These are phyloP conservation scores for Pelodiscus sinensis DNA, from an alignment of 2,113 vertebrate species.

Conservation along the genomic window DNA sequence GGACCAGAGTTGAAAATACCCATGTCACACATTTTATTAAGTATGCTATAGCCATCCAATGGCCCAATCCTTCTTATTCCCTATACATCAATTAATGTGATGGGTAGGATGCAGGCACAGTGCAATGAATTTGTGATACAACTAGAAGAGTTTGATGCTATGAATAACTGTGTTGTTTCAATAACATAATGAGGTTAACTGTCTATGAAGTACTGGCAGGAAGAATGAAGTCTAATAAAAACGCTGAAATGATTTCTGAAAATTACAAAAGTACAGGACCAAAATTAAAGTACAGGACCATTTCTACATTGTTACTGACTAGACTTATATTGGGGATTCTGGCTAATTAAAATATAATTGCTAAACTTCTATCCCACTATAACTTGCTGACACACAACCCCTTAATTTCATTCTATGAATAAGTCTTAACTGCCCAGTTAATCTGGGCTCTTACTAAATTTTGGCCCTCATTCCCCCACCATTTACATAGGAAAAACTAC, in stretches of 20 bases:
- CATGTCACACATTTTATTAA: neutral
- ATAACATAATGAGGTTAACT: constrained; percentile 3
- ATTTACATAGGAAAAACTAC: neutral
- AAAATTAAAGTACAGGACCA: neutral
- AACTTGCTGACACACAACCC: neutral
- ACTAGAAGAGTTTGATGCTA: neutral
- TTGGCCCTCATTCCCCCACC: neutral
- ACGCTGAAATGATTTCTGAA: constrained; percentile 38
- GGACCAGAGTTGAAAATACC: neutral
- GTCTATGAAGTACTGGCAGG: constrained; percentile 26
- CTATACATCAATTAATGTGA: neutral
- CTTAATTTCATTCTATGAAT: neutral
- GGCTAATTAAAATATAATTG: constrained; percentile 12
- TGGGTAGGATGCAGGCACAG: neutral
- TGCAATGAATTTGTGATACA: neutral
- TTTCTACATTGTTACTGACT: constrained; percentile 19
- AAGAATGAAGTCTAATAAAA: constrained; percentile 55
- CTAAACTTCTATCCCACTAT: neutral
- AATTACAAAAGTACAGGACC: neutral
- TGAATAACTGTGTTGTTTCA: constrained; percentile 28
- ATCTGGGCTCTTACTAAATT: neutral
- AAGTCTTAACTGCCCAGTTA: neutral
- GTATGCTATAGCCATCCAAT: neutral
- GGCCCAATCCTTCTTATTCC: neutral
- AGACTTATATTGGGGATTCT: constrained; percentile 6